Percentiles rank a stretch among this genome's conserved stretches.
These are phyloP conservation scores for Acyrthosiphon pisum DNA, from an alignment of 1,140 invertebrate species.

Conservation along the genomic window DNA sequence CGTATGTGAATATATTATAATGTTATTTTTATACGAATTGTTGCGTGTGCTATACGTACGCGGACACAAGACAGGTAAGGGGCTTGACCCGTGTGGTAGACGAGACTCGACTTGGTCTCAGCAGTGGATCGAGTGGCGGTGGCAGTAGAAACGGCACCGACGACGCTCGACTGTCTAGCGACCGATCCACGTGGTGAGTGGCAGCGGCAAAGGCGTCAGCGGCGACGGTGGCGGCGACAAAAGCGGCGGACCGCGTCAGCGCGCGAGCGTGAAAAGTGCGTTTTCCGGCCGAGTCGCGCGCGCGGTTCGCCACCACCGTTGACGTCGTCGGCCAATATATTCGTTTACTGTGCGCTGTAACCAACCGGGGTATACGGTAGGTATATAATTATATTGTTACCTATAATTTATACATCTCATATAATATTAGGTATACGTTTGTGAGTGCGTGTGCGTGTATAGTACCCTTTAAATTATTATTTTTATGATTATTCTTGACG, in stretches of 20 bases:
- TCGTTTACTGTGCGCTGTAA: not conserved
- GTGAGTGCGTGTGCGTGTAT: not conserved
- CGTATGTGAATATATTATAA: not conserved
- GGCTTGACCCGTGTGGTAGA: not conserved
- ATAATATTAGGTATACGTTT: no score
- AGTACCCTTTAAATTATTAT: not conserved
- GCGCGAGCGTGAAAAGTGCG: not conserved
- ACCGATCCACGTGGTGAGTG: constrained; percentile 50
- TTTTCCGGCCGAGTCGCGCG: constrained; percentile 21
- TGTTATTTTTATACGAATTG: not conserved
- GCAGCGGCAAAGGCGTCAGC: not conserved
- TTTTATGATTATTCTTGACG: not conserved
- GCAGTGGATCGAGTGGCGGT: not conserved
- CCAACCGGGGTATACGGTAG: not conserved
- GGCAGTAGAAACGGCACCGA: not conserved
- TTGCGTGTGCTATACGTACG: not conserved
- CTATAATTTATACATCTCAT: no score
- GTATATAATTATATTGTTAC: no score
- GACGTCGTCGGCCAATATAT: not conserved
- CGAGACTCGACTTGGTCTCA: not conserved
- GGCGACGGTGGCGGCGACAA: not conserved
- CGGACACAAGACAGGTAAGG: not conserved
- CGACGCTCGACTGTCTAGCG: constrained; percentile 12
- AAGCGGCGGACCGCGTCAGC: not conserved
- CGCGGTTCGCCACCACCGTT: not conserved